Conservation (phyloP, 1,140 invertebrate genomes). For the Magallana angulata region DNA sequence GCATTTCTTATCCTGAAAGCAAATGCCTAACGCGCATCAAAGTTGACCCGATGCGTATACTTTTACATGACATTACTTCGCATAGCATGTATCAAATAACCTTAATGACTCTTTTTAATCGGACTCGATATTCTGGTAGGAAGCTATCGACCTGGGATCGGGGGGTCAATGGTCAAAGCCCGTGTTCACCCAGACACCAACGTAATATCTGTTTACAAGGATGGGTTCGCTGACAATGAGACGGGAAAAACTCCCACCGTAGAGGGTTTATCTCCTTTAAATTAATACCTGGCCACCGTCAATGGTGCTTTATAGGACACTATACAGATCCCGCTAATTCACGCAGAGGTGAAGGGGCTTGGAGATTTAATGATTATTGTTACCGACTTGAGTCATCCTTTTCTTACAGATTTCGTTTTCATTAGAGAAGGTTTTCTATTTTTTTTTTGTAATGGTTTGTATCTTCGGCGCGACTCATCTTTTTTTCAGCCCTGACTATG, state of each 20-base stretch:
- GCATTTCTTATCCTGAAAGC: neutral
- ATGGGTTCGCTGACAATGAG: neutral
- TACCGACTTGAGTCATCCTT: constrained; percentile 11
- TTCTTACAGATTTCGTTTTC: neutral
- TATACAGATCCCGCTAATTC: neutral
- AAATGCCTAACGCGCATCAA: neutral
- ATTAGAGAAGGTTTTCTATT: neutral
- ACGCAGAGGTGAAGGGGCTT: neutral
- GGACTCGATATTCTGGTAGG: neutral
- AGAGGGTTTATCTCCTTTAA: neutral
- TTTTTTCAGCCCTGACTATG: neutral
- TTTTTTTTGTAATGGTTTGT: neutral
- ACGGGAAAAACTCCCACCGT: neutral
- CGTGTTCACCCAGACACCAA: neutral
- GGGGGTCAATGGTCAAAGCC: neutral
- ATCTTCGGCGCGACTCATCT: neutral
- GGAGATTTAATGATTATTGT: constrained; percentile 6
- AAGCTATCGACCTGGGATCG: neutral
- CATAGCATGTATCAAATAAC: too few relatives aligned
- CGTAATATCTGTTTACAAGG: constrained; percentile 16
- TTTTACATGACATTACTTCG: too few relatives aligned
- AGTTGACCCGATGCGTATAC: neutral
- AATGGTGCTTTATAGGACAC: neutral
- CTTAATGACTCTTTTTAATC: neutral
- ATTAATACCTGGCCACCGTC: constrained; percentile 17